Conservation (phyloP, 2,888 invertebrate genomes). For the Cosmia trapezina region DNA sequence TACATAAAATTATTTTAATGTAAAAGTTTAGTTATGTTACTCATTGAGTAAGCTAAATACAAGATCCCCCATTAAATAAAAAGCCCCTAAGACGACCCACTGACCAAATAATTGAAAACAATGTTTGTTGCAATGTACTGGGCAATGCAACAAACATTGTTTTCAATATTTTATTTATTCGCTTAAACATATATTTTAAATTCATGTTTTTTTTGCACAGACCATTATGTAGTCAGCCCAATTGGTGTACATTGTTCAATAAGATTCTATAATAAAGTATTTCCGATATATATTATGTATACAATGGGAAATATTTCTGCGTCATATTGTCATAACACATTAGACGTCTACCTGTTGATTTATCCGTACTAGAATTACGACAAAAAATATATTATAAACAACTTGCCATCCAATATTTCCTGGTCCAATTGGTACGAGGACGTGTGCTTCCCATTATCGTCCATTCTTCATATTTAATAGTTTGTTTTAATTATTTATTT, state of each 20-base stretch:
- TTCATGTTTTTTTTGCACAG: not conserved
- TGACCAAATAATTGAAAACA: no score
- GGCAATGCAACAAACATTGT: slow-evolving; percentile 12
- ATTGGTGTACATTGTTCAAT: slow-evolving; percentile 9
- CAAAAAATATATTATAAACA: slow-evolving; percentile 58
- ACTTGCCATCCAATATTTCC: slow-evolving; percentile 87
- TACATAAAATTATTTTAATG: not conserved
- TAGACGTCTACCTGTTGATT: slow-evolving; percentile 67
- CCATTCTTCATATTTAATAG: slow-evolving; percentile 89
- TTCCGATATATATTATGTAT: slow-evolving; percentile 50
- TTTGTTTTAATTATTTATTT: slow-evolving; percentile 76
- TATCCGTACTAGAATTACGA: slow-evolving; percentile 72
- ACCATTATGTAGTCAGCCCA: slow-evolving; percentile 2
- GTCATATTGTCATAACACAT: slow-evolving; percentile 69
- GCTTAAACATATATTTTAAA: slow-evolving; percentile 3
- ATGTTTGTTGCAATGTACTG: no score
- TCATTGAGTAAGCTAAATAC: slow-evolving; percentile 2
- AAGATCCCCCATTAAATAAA: not conserved
- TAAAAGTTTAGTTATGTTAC: not conserved
- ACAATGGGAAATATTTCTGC: slow-evolving; percentile 64
- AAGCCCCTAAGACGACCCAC: no score
- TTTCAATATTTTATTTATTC: not conserved
- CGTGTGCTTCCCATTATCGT: slow-evolving; percentile 87
- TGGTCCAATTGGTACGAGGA: slow-evolving; percentile 87
- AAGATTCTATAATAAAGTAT: slow-evolving; percentile 31